phyloP scores from a whole-genome alignment of 92 coral and sea anemone species.

The Epizoanthus rinbou region DNA sequence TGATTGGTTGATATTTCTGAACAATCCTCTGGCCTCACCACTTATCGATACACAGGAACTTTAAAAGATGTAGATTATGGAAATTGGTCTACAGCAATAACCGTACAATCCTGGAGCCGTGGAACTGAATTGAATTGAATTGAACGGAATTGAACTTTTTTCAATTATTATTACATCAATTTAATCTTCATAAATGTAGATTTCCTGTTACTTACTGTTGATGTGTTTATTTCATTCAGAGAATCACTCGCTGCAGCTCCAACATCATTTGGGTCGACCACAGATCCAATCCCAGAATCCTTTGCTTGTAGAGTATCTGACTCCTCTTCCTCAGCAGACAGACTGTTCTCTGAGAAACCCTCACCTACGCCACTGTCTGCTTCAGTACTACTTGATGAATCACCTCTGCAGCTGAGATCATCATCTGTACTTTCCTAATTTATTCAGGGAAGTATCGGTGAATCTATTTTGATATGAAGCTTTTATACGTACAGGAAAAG shows the following conservation, averaged over 20 bases:
- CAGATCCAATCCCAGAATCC: conserved; percentile 37
- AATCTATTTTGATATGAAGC: no score
- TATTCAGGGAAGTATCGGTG: neutral
- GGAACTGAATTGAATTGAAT: no score
- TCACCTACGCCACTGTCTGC: conserved; percentile 99
- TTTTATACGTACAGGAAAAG: neutral
- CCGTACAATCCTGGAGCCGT: no score
- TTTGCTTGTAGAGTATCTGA: conserved; percentile 40
- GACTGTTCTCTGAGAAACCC: conserved; percentile 90
- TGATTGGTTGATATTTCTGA: no score
- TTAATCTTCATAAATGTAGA: no score
- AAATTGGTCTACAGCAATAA: no score
- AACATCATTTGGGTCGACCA: conserved; percentile 27
- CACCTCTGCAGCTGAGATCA: conserved; percentile 77
- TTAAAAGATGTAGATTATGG: no score
- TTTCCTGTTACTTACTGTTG: conserved; percentile 32
- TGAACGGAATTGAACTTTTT: no score
- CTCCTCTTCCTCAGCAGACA: conserved; percentile 85
- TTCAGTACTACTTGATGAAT: conserved; percentile 91
- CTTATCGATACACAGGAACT: no score
- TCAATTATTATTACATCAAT: no score
- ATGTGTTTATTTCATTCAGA: conserved; percentile 49
- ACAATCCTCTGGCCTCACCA: no score
- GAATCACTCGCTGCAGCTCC: conserved; percentile 38
- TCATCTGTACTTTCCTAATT: conserved; percentile 61